Conservation (phyloP, 2,888 invertebrate species). For the Pachymerium ferrugineum region DNA sequence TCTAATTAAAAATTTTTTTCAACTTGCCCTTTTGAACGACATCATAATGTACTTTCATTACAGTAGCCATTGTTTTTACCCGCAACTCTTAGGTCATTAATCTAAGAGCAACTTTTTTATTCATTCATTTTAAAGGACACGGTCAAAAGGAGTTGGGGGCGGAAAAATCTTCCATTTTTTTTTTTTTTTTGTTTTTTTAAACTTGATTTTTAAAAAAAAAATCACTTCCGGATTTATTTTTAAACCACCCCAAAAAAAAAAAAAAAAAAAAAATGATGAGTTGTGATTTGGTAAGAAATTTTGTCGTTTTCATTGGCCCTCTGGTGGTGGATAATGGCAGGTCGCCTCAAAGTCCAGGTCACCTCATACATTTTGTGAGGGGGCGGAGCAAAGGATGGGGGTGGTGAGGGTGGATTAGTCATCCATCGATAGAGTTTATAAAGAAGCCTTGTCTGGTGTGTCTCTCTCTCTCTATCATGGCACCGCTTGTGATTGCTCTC, state of each 20-base stretch:
- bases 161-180: no score
- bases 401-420: background rate
- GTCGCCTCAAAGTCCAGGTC: slow-evolving; percentile 16
- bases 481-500: background rate
- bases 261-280: background rate
- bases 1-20: no score
- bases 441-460: no score
- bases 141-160: slow-evolving; percentile 1
- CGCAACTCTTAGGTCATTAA: background rate
- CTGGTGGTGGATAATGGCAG: background rate
- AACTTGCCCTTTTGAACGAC: background rate
- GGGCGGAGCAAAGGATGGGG: background rate
- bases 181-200: background rate
- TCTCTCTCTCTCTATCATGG: background rate
- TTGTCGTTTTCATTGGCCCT: no score
- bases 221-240: background rate
- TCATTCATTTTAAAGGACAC: background rate
- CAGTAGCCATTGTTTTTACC: background rate
- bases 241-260: background rate
- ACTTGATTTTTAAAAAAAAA: background rate
- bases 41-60: no score
- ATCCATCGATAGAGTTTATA: no score
- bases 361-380: background rate
- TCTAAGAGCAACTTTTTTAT: background rate
- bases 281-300: no score